Evolutionary conservation across 1,140 invertebrate genomes (phyloP).

Genomic region (Protaetia brevitarsis): DNA sequence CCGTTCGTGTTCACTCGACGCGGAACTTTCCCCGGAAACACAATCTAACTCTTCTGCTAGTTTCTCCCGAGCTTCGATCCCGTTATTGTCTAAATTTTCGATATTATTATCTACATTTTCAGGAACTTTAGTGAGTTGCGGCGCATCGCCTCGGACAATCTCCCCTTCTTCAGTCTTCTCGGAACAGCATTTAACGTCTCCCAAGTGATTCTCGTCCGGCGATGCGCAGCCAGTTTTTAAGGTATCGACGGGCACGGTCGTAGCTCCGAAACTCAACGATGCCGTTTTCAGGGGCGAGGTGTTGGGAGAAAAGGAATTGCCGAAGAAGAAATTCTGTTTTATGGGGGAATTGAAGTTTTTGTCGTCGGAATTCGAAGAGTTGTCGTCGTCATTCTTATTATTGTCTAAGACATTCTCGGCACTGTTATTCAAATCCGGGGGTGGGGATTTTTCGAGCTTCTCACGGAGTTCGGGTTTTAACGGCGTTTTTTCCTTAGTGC

Average conservation of each 20-base stretch:
- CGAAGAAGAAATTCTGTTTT: neutral
- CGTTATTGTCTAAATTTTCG: conserved; percentile 15
- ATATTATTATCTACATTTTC: conserved; percentile 22
- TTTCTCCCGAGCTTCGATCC: neutral
- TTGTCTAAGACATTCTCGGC: conserved; percentile 9
- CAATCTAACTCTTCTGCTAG: neutral
- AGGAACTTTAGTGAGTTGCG: conserved; percentile 18
- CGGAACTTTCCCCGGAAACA: neutral
- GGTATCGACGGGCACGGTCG: neutral
- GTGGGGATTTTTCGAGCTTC: neutral
- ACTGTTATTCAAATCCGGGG: neutral
- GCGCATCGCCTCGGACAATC: neutral
- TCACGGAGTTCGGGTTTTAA: neutral
- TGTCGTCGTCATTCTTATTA: neutral
- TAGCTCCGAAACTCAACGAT: conserved; percentile 10
- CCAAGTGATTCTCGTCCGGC: neutral
- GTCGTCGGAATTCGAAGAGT: no score
- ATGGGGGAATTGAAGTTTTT: neutral
- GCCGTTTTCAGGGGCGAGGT: neutral
- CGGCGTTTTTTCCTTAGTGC: neutral
- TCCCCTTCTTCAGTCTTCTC: conserved; percentile 2
- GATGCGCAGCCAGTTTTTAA: neutral
- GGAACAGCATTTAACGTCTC: neutral
- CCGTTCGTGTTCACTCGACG: neutral
- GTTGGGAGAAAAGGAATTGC: conserved; percentile 1